phyloP scores from a whole-genome alignment of 2,113 vertebrate species.

The Petaurus breviceps region DNA sequence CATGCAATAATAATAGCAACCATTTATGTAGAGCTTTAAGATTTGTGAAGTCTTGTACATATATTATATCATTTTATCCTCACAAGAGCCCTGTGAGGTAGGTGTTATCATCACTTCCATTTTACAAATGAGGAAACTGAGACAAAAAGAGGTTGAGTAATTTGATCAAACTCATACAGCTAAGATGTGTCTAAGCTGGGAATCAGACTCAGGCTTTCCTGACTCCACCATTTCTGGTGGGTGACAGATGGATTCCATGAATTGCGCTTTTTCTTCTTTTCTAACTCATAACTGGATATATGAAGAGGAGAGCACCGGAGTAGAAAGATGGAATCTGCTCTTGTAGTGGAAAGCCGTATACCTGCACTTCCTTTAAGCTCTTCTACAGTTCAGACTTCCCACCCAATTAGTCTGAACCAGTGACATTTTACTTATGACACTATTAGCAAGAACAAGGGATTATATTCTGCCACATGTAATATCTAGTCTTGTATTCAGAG shows the following conservation, averaged over 20 bases:
- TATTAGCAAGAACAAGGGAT: not conserved
- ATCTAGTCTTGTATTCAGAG: conserved; percentile 2
- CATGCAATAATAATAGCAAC: not conserved
- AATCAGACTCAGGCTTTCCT: not conserved
- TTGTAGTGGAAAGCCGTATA: not conserved
- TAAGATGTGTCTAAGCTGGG: not conserved
- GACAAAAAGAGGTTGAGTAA: not conserved
- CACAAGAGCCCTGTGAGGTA: not conserved
- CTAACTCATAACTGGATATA: not conserved
- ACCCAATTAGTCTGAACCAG: not conserved
- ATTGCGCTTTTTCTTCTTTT: not conserved
- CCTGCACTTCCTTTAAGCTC: not conserved
- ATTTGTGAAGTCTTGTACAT: not conserved
- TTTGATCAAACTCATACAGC: not conserved
- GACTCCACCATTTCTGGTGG: not conserved
- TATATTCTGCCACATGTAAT: conserved; percentile 10
- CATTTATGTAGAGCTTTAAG: not conserved
- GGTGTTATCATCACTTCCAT: not conserved
- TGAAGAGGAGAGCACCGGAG: not conserved
- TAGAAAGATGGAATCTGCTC: not conserved
- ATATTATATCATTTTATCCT: not conserved
- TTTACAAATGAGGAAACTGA: not conserved
- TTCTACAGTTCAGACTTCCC: not conserved
- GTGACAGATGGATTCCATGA: not conserved
- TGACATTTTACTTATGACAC: conserved; percentile 16